Evolutionary conservation across 2,888 invertebrate genomes (phyloP).

Genomic region (Biston stratarius): DNA sequence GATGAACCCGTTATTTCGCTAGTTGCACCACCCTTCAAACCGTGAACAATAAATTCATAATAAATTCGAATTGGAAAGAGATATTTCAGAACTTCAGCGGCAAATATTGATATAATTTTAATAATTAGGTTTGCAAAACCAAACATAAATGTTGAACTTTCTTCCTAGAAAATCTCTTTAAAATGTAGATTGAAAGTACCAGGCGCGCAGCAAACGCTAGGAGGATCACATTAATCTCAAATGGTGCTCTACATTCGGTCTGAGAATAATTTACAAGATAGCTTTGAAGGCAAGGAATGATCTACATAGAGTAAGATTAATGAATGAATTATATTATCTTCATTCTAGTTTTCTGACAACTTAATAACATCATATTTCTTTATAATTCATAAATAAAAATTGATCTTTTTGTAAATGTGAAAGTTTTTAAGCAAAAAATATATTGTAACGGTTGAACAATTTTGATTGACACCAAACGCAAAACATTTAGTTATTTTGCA

Average conservation of each 20-base stretch:
- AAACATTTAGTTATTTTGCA: no score
- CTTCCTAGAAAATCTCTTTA: conserved; percentile 8
- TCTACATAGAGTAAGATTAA: conserved; percentile 7
- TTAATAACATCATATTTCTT: conserved; percentile 4
- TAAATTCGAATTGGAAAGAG: neutral
- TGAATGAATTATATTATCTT: conserved; percentile 1
- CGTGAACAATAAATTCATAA: no score
- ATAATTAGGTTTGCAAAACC: no score
- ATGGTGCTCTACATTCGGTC: conserved; percentile 19
- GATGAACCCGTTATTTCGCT: no score
- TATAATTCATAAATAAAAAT: neutral
- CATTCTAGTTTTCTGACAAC: conserved; percentile 6
- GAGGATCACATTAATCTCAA: conserved; percentile 22
- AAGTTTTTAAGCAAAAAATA: no score
- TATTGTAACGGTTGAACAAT: neutral
- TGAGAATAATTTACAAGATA: conserved; percentile 25
- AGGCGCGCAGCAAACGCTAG: conserved; percentile 22
- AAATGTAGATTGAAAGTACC: conserved; percentile 29
- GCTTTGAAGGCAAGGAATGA: conserved; percentile 10
- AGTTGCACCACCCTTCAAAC: no score
- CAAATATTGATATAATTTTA: no score
- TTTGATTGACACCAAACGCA: neutral
- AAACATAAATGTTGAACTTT: neutral
- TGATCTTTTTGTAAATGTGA: neutral
- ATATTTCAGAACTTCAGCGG: no score